phyloP scores from a whole-genome alignment of 2,797 vertebrate genomes.

The Nasua narica region DNA sequence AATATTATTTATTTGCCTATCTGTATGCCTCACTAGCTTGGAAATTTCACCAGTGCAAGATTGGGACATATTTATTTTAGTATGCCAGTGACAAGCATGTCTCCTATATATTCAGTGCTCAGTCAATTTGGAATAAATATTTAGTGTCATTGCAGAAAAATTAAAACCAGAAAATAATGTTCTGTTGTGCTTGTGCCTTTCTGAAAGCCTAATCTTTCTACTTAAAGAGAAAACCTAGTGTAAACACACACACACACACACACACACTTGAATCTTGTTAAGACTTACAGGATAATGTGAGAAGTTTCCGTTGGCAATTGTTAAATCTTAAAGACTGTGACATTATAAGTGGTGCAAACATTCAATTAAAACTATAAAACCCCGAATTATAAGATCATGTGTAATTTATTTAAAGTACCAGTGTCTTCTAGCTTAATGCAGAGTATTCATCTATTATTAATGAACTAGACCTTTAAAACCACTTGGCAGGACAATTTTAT shows the following conservation, averaged over 20 bases:
- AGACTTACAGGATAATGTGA: not conserved
- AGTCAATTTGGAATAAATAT: constrained; percentile 12
- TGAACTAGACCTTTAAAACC: constrained; percentile 63
- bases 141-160: not conserved
- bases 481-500: constrained; percentile 38
- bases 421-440: not conserved
- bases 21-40: not conserved
- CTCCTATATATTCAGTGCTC: not conserved
- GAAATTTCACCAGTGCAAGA: not conserved
- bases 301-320: constrained; percentile 36
- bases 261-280: not conserved
- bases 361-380: constrained; percentile 69
- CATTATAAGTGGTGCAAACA: constrained; percentile 58
- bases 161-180: not conserved
- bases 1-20: not conserved
- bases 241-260: not conserved
- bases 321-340: constrained; percentile 64
- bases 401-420: constrained; percentile 59
- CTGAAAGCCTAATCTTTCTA: not conserved
- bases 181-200: not conserved
- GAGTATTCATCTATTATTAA: constrained; percentile 48
- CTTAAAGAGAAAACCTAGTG: not conserved
- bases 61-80: not conserved
- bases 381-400: not conserved
- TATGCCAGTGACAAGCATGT: not conserved